phyloP scores from a whole-genome alignment of 2,797 vertebrate genomes.

The Malurus splendens region DNA sequence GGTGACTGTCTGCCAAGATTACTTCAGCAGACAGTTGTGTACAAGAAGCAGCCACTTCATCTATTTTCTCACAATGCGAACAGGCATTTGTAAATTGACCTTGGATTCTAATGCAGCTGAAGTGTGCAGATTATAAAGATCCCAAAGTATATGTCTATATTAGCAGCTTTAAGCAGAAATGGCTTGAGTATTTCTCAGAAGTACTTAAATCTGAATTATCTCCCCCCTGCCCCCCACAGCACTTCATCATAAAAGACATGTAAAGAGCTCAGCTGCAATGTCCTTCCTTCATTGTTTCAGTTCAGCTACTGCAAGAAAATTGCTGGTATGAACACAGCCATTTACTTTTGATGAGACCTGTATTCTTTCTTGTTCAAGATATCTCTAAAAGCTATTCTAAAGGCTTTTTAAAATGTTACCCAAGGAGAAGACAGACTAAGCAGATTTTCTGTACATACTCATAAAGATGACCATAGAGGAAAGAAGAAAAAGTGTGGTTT shows the following conservation, averaged over 20 bases:
- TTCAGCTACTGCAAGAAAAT: neutral
- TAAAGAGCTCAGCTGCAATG: neutral
- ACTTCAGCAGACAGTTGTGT: neutral
- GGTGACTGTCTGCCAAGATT: neutral
- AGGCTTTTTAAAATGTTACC: neutral
- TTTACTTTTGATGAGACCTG: neutral
- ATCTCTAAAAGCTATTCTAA: neutral
- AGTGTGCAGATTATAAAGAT: neutral
- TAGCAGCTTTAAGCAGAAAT: neutral
- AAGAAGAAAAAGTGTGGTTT: neutral
- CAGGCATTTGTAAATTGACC: neutral
- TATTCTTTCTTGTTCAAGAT: neutral
- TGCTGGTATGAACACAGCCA: neutral
- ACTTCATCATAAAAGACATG: neutral
- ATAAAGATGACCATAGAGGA: neutral
- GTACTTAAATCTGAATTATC: neutral
- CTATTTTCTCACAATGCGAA: neutral
- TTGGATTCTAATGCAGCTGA: neutral
- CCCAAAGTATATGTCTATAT: neutral
- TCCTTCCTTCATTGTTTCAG: neutral
- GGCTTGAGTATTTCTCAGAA: neutral
- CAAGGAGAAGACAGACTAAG: neutral
- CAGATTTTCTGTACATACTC: neutral
- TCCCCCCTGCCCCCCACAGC: accelerated
- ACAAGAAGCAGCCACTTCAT: neutral